Evolutionary conservation across 2,797 vertebrate genomes (phyloP).

Genomic region (Amazona ochrocephala): DNA sequence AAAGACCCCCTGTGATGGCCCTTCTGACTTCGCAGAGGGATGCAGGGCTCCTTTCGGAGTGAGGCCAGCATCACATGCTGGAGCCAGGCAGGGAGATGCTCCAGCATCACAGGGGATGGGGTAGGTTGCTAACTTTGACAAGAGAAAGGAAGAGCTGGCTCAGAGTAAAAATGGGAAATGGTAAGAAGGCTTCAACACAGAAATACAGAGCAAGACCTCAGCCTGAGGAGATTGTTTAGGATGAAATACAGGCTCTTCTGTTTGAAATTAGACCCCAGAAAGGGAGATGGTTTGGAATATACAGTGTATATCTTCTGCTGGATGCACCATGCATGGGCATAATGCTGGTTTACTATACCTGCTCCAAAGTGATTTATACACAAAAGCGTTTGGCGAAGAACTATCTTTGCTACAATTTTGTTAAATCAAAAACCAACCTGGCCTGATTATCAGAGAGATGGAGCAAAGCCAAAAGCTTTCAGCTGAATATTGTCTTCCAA

Average conservation of each 20-base stretch:
- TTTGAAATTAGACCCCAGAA: background rate
- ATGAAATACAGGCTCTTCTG: background rate
- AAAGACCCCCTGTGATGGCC: background rate
- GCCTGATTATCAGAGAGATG: background rate
- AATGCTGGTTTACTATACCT: background rate
- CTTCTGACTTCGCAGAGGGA: background rate
- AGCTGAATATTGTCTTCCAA: background rate
- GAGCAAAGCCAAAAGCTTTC: background rate
- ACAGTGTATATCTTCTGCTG: background rate
- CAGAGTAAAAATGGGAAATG: background rate
- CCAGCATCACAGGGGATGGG: background rate
- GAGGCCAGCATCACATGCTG: background rate
- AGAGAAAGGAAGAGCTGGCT: background rate
- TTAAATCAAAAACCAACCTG: conserved; percentile 9
- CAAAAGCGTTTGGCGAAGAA: background rate
- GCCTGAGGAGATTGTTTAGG: background rate
- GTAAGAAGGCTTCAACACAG: background rate
- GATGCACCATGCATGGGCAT: background rate
- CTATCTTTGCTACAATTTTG: background rate
- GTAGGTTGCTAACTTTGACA: background rate
- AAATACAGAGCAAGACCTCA: background rate
- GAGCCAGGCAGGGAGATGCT: background rate
- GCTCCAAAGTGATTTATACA: background rate
- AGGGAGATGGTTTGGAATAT: background rate
- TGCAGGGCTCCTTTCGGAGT: fast-evolving